Evolutionary conservation across 2,797 vertebrate species (phyloP), one percentile per base, ranked within the genome.

Genomic region (Sebastes matsubarae): DNA sequence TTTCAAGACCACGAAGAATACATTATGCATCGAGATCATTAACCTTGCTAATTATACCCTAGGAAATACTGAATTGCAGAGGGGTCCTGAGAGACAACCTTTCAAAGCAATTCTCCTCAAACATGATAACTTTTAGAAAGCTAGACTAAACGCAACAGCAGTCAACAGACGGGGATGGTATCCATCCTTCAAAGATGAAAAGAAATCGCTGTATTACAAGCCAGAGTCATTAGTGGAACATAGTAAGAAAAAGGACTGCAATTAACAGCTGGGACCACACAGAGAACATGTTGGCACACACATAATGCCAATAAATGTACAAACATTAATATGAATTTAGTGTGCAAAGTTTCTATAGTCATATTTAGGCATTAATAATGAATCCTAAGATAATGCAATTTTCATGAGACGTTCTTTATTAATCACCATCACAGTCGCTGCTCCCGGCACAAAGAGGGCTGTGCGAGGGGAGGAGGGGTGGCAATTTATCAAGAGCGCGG

Each of bases 341-440:
- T 86, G 63, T 57, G 5, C 42, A 81, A 75, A 77, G 52, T 55
- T 82, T 79, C 68, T 73, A 78, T 79, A 69, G 81, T 91, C 88
- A 84, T 87, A 86, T 91, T 89, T 90, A 85, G 63, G 9, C 59
- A 90, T 94, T 81, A 91, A 93, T 94, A 93, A 94, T 95, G 81
- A 87, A 92, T 90, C 63, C 65, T 70, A 70, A 85, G 79, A 89
- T 90, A 86, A 92, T 93, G 88, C 83, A 81, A 91, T 90, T 93
- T 93, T 94, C 80, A 92, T 93, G 90, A 93, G 86, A 69, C 81
- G 58, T 91, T 92, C 75, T 87, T 90, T 90, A 95, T 94, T 92
- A 92, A 93, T 93, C 83, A 91, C 72, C 89, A 86, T 92, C 80
- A 77, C 66, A 75, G 89, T 86, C 79, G 5, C 75, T 77, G 86